Base-by-base conservation (phyloP, 2,888 invertebrate genomes). In the Diplolepis rosae region DNA sequence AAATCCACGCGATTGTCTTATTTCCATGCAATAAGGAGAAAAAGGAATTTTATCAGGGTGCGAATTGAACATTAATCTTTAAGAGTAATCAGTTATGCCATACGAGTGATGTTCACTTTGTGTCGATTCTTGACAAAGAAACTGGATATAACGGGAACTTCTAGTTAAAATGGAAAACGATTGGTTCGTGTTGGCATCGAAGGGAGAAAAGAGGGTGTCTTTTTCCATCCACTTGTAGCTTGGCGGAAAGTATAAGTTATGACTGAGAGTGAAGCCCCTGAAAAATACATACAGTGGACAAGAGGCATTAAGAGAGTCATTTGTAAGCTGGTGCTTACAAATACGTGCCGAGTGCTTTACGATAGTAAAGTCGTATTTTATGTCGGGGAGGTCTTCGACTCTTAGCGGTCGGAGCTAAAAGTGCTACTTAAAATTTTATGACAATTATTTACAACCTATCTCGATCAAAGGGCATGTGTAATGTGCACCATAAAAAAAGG, bases 241-340 rank as follows among this genome's bases (percentile, higher is more conserved):
- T 66, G 65, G 76, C 74, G 70, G 82, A 83, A 85, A 83, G 84
- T 84, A 84, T 84, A 85, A 86, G 83, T 86, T 83, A 84, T 80
- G 76, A 76, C 77, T 76, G 76, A 79, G 78, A 79, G 80, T 79
- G 78, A 78, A 76, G 77, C 75, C 73, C 74, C 81, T 76, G 83
- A 79, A 81, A 83, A 84, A 83, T 83, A 71, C 76, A 79, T 77
- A 81, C 81, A 81, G 79, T 75, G 76, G 80, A 74, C 84, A 76
- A 72, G 69, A 65, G 73, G 77, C 69, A 85, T 84, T 84, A 84
- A 84, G 80, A 82, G 81, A 79, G 82, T 83, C 84, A 84, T 84
- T 85, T 85, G 83, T 84, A 83, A 83, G 80, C 80, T 30, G 69
- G 69, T 66, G 80, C 80, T 30, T 67, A 68, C 61, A 70, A 74